These are phyloP conservation scores for Eretmocerus hayati DNA, from an alignment of 2,888 invertebrate species.

Conservation along the genomic window DNA sequence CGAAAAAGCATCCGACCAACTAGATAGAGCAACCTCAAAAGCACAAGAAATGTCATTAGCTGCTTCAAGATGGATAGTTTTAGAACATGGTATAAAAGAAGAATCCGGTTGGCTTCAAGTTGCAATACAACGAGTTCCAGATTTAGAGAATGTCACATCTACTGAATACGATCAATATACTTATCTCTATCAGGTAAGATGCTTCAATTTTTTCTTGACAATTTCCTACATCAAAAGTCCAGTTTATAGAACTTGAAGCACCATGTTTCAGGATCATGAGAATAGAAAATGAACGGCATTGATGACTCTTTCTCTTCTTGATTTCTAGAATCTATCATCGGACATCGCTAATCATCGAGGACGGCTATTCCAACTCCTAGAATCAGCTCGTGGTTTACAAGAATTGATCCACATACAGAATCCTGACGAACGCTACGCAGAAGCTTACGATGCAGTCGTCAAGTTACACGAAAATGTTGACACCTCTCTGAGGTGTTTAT, in stretches of 20 bases:
- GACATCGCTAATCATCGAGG: conserved; percentile 77
- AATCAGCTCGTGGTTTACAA: conserved; percentile 66
- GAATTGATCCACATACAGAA: conserved; percentile 68
- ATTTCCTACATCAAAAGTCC: not conserved
- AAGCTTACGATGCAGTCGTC: conserved; percentile 64
- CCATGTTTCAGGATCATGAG: not conserved
- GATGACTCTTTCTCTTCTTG: not conserved
- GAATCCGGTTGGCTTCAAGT: conserved; percentile 78
- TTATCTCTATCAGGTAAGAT: conserved; percentile 60
- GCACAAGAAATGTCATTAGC: conserved; percentile 80
- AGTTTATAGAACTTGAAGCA: not conserved
- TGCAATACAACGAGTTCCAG: conserved; percentile 76
- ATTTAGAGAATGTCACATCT: conserved; percentile 71
- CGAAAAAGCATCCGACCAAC: conserved; percentile 64
- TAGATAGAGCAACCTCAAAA: conserved; percentile 74
- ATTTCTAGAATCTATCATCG: conserved; percentile 59
- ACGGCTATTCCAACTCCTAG: conserved; percentile 65
- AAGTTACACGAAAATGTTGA: conserved; percentile 72
- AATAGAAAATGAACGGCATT: not conserved
- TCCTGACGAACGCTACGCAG: conserved; percentile 66
- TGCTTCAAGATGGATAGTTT: conserved; percentile 74
- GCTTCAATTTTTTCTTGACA: not conserved
- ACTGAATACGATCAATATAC: conserved; percentile 80
- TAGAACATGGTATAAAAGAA: conserved; percentile 76
- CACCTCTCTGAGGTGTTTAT: conserved; percentile 61